Evolutionary conservation across 2,888 invertebrate genomes (phyloP).

Genomic region (Euplexia lucipara): DNA sequence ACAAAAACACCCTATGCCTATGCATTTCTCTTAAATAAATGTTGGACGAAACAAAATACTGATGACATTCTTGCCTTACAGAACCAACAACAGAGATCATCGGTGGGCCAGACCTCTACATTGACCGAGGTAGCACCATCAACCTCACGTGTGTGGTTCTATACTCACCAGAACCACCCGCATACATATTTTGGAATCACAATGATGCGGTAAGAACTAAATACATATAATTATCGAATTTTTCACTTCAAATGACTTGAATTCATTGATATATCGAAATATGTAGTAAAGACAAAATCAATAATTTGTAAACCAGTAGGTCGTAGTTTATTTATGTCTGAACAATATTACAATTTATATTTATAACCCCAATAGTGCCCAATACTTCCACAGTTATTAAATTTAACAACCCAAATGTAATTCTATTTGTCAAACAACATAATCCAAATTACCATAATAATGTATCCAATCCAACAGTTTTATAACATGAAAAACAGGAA

Average conservation of each 20-base stretch:
- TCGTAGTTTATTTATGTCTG: background rate
- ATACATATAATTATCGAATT: no score
- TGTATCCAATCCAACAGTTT: conserved; percentile 62
- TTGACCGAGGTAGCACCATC: conserved; percentile 98
- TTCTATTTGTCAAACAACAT: conserved; percentile 50
- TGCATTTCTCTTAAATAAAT: background rate
- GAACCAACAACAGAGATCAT: conserved; percentile 98
- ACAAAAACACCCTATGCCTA: no score
- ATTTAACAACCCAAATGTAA: conserved; percentile 63
- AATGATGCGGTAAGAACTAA: conserved; percentile 95
- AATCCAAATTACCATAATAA: conserved; percentile 61
- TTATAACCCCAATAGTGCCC: no score
- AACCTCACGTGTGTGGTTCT: conserved; percentile 98
- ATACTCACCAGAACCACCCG: conserved; percentile 97
- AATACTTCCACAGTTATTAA: conserved; percentile 15
- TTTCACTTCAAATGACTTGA: no score
- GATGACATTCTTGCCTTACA: conserved; percentile 89
- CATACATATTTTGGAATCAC: conserved; percentile 98
- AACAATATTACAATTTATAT: conserved; percentile 19
- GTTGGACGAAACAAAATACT: background rate
- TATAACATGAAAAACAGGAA: conserved; percentile 66
- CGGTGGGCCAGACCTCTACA: conserved; percentile 97
- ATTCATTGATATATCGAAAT: no score
- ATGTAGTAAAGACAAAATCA: no score
- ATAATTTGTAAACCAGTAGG: background rate